phyloP scores from a whole-genome alignment of 2,113 vertebrate species.

The Muntiacus muntjak region DNA sequence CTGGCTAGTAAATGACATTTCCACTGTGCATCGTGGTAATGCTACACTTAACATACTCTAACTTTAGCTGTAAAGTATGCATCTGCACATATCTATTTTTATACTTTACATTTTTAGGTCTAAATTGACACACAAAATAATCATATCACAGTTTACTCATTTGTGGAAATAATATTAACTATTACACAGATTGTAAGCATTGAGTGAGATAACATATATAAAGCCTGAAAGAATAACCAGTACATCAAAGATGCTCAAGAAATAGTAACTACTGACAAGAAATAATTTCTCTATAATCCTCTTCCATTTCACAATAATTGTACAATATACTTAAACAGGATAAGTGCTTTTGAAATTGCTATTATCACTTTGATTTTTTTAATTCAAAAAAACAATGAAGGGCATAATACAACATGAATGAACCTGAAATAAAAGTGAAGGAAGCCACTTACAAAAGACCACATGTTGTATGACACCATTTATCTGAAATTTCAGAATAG shows the following conservation, averaged over 20 bases:
- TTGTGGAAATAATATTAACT: not conserved
- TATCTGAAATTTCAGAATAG: not conserved
- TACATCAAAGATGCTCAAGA: not conserved
- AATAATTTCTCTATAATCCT: not conserved
- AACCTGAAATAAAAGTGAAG: not conserved
- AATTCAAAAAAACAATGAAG: not conserved
- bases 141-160: not conserved
- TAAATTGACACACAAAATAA: not conserved
- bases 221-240: not conserved
- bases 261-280: not conserved
- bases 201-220: not conserved
- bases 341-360: constrained; percentile 14
- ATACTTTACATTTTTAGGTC: not conserved
- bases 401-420: not conserved
- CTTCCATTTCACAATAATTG: not conserved
- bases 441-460: not conserved
- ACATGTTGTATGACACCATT: not conserved
- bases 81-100: not conserved
- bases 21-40: not conserved
- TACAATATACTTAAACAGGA: not conserved
- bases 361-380: not conserved
- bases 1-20: not conserved
- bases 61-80: not conserved
- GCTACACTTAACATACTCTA: not conserved
- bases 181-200: not conserved